A percentile compares a stretch with the other conserved stretches of the same genome.
phyloP scores from a whole-genome alignment of 2,888 invertebrate species.

The Tenthredo scrophulariae region DNA sequence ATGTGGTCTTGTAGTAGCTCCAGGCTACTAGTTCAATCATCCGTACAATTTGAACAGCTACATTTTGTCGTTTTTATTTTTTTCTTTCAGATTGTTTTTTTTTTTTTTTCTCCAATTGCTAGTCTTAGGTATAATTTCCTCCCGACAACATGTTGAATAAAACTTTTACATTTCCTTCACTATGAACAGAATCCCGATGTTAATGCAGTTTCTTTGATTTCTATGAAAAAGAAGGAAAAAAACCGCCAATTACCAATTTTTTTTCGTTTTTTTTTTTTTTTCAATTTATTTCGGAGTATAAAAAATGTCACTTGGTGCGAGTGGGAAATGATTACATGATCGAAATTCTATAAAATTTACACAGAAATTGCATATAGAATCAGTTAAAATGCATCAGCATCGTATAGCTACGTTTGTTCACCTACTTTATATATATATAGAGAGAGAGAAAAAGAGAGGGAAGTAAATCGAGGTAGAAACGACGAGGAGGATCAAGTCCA shows the following conservation, averaged over 20 bases:
- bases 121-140: not conserved
- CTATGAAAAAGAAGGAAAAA: too few species aligned
- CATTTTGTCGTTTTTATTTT: not conserved
- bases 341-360: not conserved
- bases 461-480: not conserved
- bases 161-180: too few species aligned
- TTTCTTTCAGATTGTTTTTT: not conserved
- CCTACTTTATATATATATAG: not conserved
- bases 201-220: too few species aligned
- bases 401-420: not conserved
- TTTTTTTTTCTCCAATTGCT: not conserved
- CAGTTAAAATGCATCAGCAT: not conserved
- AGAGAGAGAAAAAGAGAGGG: not conserved
- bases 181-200: too few species aligned
- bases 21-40: slow-evolving; percentile 4
- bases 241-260: too few species aligned
- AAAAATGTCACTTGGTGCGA: too few species aligned
- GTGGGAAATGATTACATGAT: too few species aligned
- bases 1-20: not conserved
- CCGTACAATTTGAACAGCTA: slow-evolving; percentile 8
- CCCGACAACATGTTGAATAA: too few species aligned
- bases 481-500: slow-evolving; percentile 5
- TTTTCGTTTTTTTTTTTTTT: too few species aligned
- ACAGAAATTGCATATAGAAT: not conserved
- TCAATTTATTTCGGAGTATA: too few species aligned